A percentile compares a stretch with the other conserved stretches of the same genome.
These are phyloP conservation scores for Philereme vetulata DNA, from an alignment of 2,888 invertebrate genomes.

Conservation along the genomic window DNA sequence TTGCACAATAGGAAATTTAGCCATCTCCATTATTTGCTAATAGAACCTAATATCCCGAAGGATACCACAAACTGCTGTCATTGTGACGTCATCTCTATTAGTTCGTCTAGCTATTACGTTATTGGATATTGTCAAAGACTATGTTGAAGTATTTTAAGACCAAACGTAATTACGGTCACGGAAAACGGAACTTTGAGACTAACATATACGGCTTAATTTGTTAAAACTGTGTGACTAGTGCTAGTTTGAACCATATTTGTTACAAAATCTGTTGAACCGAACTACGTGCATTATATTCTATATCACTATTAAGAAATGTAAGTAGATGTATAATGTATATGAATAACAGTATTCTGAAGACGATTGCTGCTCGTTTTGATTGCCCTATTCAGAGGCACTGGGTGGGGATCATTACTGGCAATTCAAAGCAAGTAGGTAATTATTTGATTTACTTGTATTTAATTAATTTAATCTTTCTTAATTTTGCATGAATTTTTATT, in stretches of 20 bases:
- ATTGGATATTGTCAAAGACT: constrained; percentile 42
- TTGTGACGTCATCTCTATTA: constrained; percentile 57
- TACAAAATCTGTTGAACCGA: constrained; percentile 10
- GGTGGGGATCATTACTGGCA: too few relatives aligned
- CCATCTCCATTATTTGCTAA: constrained; percentile 28
- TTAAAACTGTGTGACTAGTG: background rate
- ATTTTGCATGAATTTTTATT: too few relatives aligned
- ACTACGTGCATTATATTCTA: background rate
- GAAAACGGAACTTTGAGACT: constrained; percentile 3
- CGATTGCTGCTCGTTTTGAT: too few relatives aligned
- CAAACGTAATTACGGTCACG: background rate
- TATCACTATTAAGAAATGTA: too few relatives aligned
- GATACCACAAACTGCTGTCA: constrained; percentile 53
- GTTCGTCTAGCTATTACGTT: constrained; percentile 40
- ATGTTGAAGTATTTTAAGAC: constrained; percentile 29
- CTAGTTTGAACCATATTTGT: constrained; percentile 1
- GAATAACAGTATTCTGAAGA: too few relatives aligned
- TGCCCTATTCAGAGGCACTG: too few relatives aligned
- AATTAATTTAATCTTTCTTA: too few relatives aligned
- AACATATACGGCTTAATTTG: background rate
- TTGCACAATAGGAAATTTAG: constrained; percentile 23
- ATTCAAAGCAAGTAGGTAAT: too few relatives aligned
- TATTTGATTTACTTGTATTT: too few relatives aligned
- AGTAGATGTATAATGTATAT: too few relatives aligned
- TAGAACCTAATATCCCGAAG: constrained; percentile 43